Base-by-base conservation (phyloP, 2,888 invertebrate species). In the Mechanitis mazaeus region DNA sequence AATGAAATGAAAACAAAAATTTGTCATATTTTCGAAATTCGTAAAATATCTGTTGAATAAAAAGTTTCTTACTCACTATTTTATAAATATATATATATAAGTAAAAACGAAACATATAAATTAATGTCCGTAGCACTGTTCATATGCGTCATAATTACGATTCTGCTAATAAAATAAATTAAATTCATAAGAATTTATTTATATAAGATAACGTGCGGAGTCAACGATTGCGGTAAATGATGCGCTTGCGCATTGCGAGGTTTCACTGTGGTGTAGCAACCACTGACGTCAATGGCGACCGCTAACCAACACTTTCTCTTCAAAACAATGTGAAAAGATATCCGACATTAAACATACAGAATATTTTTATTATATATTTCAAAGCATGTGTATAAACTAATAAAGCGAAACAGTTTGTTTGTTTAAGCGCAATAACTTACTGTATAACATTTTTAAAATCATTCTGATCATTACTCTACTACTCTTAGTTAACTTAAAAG, bases 281-380 rank as follows among this genome's bases (percentile, higher is more conserved):
- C 11, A 72, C 69, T 87, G 87, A 87, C 88, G 88, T 87, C 87
- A 87, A 80, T 78, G 71, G 66, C 69, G 75, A 68, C 76, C 78
- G 76, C 72, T 63, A 72, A 68, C 68, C 68, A 69, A 75, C 76
- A 79, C 87, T 86, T 87, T 87, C 87, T 84, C 85, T 65, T 60
- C 58, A 56, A 69, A 68, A 57, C 55, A 3, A 31, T 28, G 28
- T 31, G 9, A 31, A 9, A 50, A 31, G 7, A 31, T 31, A 31
- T 50, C 6, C 50, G 28, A 28, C 9, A 42, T 9, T 42, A 7
- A 42, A 42, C 42, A 42, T 38, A 38, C 38, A 38, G 2, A 38
- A 20, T 20, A 20, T 20, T 20, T 20, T 20, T 20, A 20, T 20
- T 20, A 20, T 20, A 20, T 20, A 20, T 20, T 20, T 20, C 20